phyloP scores from a whole-genome alignment of 2,113 vertebrate genomes.

The Lethenteron reissneri region DNA sequence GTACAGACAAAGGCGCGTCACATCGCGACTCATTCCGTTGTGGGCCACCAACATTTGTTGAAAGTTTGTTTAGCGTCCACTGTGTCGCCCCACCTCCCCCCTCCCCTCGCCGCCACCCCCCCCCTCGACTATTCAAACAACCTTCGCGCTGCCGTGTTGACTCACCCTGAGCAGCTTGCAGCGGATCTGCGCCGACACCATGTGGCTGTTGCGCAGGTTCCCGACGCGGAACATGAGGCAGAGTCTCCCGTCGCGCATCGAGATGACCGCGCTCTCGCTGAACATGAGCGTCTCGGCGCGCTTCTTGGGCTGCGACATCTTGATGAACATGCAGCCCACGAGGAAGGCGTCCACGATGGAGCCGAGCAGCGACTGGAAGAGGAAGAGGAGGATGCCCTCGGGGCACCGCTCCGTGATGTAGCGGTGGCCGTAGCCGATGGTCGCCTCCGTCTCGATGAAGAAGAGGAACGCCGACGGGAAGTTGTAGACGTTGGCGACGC shows the following conservation, averaged over 20 bases:
- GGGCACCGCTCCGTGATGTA: slow-evolving; percentile 98
- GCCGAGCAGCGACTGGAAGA: slow-evolving; percentile 91
- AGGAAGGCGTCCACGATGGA: slow-evolving; percentile 94
- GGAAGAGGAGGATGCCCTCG: slow-evolving; percentile 90
- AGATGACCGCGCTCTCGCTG: slow-evolving; percentile 81
- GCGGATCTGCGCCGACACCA: slow-evolving; percentile 96
- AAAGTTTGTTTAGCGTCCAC: neutral
- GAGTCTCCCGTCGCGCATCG: slow-evolving; percentile 87
- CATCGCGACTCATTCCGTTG: neutral
- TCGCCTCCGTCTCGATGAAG: slow-evolving; percentile 94
- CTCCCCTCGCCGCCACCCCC: neutral
- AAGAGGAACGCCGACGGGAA: slow-evolving; percentile 95
- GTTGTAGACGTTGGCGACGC: slow-evolving; percentile 94
- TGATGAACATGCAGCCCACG: slow-evolving; percentile 99
- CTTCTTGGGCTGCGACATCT: slow-evolving; percentile 99
- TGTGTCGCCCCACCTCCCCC: neutral
- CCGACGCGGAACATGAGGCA: slow-evolving; percentile 96
- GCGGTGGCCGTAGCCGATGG: slow-evolving; percentile 85
- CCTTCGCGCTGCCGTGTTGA: slow-evolving; percentile 8
- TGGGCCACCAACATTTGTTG: neutral
- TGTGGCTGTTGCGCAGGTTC: slow-evolving; percentile 97
- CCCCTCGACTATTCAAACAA: neutral
- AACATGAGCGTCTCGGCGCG: slow-evolving; percentile 95
- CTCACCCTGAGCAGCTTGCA: slow-evolving; percentile 97
- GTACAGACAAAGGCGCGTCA: too few species aligned